Conservation (phyloP, 2,113 vertebrate genomes). For the Scalopus aquaticus region DNA sequence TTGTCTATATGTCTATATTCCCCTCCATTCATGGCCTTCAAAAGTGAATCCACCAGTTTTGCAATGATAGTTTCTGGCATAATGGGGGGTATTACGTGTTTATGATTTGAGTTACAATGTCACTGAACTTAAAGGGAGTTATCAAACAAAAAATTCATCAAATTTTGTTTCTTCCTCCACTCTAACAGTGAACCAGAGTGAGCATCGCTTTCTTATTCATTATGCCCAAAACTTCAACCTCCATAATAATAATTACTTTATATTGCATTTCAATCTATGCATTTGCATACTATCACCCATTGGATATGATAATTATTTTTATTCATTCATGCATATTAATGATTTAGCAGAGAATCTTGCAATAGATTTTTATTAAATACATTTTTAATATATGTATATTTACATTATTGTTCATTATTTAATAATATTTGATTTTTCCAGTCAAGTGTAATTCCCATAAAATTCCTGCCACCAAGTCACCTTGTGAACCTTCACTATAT, state of each 20-base stretch:
- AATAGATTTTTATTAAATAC: background rate
- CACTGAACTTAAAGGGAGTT: background rate
- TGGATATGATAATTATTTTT: background rate
- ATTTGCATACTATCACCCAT: background rate
- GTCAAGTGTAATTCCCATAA: too few species aligned
- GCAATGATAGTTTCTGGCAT: background rate
- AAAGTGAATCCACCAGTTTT: background rate
- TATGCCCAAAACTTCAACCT: background rate
- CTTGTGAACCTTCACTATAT: too few species aligned
- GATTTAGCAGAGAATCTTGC: background rate
- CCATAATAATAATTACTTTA: background rate
- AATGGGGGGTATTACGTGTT: background rate
- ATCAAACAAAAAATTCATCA: background rate
- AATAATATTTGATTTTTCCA: too few species aligned
- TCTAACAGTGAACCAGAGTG: background rate
- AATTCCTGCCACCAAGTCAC: too few species aligned
- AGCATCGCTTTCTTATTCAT: background rate
- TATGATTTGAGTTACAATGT: background rate
- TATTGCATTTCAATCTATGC: background rate
- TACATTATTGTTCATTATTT: too few species aligned
- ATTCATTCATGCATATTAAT: background rate
- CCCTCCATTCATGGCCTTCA: background rate
- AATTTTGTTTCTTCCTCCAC: background rate
- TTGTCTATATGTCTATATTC: too few species aligned
- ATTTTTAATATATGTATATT: too few species aligned